Conservation (phyloP, 2,888 invertebrate genomes). For the Aromia moschata region DNA sequence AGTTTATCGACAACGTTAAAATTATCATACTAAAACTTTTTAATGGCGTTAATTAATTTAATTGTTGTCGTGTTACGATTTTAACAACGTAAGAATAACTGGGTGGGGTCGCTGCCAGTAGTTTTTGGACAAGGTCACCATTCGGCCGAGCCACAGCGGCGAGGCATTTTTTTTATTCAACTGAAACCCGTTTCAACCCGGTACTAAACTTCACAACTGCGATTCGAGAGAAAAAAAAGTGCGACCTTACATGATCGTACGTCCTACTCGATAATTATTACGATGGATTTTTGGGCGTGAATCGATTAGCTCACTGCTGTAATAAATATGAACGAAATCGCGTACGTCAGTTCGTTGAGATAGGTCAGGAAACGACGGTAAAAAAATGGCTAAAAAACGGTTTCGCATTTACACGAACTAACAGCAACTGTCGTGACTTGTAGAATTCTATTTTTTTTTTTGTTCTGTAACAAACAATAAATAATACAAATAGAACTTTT, state of each 20-base stretch:
- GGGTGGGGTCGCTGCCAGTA: background rate
- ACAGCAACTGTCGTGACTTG: background rate
- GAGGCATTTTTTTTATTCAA: background rate
- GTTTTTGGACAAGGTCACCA: slow-evolving; percentile 4
- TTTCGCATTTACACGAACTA: background rate
- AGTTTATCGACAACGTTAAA: background rate
- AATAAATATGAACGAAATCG: background rate
- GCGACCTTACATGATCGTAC: background rate
- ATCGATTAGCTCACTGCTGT: background rate
- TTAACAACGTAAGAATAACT: background rate
- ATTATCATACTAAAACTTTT: background rate
- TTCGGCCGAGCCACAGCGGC: background rate
- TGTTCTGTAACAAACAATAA: too few species aligned
- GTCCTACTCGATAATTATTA: background rate
- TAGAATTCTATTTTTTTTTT: too few species aligned
- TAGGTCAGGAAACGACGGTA: background rate
- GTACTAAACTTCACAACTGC: background rate
- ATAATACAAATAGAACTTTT: too few species aligned
- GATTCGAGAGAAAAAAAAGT: background rate
- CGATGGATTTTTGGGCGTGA: background rate
- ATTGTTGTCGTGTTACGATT: background rate
- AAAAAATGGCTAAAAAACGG: background rate
- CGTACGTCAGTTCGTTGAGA: background rate
- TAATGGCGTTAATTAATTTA: background rate
- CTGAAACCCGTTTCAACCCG: slow-evolving; percentile 6